Evolutionary conservation across 2,113 vertebrate species (phyloP).

Genomic region (Elephantulus edwardii): DNA sequence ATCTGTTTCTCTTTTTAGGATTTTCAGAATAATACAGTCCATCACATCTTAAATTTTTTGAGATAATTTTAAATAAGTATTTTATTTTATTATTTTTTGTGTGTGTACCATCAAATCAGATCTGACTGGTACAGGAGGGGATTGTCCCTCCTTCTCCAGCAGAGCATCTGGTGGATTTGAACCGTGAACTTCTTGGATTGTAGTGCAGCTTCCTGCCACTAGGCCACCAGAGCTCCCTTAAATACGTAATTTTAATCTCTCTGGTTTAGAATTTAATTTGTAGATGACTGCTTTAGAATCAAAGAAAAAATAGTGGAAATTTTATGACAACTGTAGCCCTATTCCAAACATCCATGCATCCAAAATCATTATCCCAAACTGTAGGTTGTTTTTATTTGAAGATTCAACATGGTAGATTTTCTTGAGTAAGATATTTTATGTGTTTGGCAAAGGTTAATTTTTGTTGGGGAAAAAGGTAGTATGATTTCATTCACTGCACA

Average conservation of each 20-base stretch:
- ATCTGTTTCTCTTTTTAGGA: not conserved
- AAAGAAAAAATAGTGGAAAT: too few relatives aligned
- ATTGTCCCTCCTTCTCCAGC: too few relatives aligned
- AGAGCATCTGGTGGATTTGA: too few relatives aligned
- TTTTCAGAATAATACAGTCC: not conserved
- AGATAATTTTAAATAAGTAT: too few relatives aligned
- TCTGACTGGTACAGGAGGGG: too few relatives aligned
- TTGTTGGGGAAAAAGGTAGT: not conserved
- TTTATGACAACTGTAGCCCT: too few relatives aligned
- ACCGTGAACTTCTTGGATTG: too few relatives aligned
- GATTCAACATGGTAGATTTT: not conserved
- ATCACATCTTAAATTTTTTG: too few relatives aligned
- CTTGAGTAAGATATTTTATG: not conserved
- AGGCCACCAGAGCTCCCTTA: too few relatives aligned
- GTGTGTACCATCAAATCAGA: too few relatives aligned
- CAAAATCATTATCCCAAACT: slow-evolving; percentile 3
- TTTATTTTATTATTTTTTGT: too few relatives aligned
- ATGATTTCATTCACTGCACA: not conserved
- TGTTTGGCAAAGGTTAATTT: not conserved
- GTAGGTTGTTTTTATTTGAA: not conserved
- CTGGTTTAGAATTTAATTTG: not conserved
- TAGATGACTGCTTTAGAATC: not conserved
- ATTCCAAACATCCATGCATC: not conserved
- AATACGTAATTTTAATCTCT: not conserved
- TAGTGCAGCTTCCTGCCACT: too few relatives aligned